Conservation (phyloP, 2,888 invertebrate species). For the Drosophila paranaensis region DNA sequence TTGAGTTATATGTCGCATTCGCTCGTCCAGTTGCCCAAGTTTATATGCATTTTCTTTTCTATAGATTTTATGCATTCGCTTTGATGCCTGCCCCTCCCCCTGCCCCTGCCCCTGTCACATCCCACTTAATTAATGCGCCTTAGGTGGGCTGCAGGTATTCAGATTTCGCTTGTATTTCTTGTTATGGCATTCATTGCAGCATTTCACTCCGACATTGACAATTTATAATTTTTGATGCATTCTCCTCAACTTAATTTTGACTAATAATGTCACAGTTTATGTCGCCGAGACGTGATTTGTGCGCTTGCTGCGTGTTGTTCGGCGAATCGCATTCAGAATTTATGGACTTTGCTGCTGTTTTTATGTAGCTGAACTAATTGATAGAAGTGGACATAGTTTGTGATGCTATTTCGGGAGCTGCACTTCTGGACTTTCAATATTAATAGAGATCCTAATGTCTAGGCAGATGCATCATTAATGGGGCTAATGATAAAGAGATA, state of each 20-base stretch:
- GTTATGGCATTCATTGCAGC: slow-evolving; percentile 63
- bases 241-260: slow-evolving; percentile 43
- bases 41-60: slow-evolving; percentile 37
- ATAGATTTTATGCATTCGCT: slow-evolving; percentile 52
- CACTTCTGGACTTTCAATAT: background rate
- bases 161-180: slow-evolving; percentile 47
- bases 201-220: slow-evolving; percentile 67
- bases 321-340: slow-evolving; percentile 46
- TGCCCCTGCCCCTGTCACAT: too few relatives aligned
- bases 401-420: slow-evolving; percentile 14
- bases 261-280: slow-evolving; percentile 68
- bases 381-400: background rate
- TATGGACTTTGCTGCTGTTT: slow-evolving; percentile 37
- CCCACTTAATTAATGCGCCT: slow-evolving; percentile 66
- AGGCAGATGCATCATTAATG: background rate
- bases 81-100: slow-evolving; percentile 38
- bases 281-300: slow-evolving; percentile 62
- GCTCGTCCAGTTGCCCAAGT: slow-evolving; percentile 32
- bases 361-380: slow-evolving; percentile 32
- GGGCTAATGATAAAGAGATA: background rate
- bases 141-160: slow-evolving; percentile 54
- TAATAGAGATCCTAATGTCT: background rate
- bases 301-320: slow-evolving; percentile 57
- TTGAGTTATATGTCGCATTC: slow-evolving; percentile 71
- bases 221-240: slow-evolving; percentile 65